These are phyloP conservation scores for Acanthis flammea DNA, from an alignment of 2,797 vertebrate genomes.

Conservation along the genomic window DNA sequence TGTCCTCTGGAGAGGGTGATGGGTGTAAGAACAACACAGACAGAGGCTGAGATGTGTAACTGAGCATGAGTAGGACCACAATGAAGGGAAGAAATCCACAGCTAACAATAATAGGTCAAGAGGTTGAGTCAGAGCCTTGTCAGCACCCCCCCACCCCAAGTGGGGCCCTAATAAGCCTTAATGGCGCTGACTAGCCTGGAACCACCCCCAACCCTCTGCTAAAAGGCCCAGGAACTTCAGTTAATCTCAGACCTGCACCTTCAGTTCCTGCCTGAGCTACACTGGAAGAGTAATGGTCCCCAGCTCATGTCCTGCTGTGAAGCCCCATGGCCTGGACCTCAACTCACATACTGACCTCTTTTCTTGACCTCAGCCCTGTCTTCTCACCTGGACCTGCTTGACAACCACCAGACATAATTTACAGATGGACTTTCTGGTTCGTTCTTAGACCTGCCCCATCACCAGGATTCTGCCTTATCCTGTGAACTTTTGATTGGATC, in stretches of 20 bases:
- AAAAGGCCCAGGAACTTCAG: neutral
- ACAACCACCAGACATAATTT: neutral
- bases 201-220: neutral
- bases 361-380: neutral
- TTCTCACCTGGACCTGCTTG: neutral
- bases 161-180: neutral
- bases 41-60: neutral
- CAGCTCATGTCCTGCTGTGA: neutral
- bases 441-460: neutral
- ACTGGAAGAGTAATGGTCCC: neutral
- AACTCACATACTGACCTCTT: neutral
- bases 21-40: neutral
- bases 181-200: neutral
- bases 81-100: neutral
- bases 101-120: neutral
- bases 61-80: neutral
- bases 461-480: neutral
- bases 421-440: neutral
- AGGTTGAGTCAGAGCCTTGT: neutral
- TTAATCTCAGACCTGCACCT: neutral
- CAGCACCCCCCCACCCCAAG: neutral
- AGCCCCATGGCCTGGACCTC: neutral
- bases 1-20: neutral
- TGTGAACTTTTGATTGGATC: neutral
- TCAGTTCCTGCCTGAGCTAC: neutral